Conservation (phyloP, 2,888 invertebrate species). For the Phortica okadai region DNA sequence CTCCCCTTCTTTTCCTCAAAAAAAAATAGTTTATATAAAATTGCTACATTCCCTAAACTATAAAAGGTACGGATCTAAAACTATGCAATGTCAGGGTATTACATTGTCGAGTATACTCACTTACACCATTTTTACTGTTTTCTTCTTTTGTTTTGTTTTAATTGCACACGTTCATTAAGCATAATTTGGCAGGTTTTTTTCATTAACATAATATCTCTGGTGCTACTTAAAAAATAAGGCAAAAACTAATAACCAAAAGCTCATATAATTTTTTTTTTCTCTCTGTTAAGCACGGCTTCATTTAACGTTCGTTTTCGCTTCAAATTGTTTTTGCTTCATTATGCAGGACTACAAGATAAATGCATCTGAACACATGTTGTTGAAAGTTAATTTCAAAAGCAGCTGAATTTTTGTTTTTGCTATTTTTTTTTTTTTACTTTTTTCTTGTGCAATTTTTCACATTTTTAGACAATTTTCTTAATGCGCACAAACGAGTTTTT, state of each 20-base stretch:
- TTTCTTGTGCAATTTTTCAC: constrained; percentile 8
- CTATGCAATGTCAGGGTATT: too few species aligned
- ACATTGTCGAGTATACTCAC: not conserved
- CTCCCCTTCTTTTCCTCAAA: too few species aligned
- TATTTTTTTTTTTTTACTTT: constrained; percentile 23
- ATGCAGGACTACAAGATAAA: constrained; percentile 63
- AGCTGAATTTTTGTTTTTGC: constrained; percentile 52
- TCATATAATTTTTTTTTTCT: constrained; percentile 49
- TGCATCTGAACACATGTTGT: constrained; percentile 70
- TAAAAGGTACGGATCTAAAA: too few species aligned
- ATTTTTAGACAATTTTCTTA: constrained; percentile 38
- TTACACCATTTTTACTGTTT: constrained; percentile 24
- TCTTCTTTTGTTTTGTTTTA: constrained; percentile 61
- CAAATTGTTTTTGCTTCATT: constrained; percentile 41
- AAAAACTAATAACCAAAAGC: constrained; percentile 60
- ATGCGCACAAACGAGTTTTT: constrained; percentile 64
- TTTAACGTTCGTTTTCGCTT: constrained; percentile 29
- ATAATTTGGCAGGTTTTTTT: constrained; percentile 65
- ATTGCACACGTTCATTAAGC: constrained; percentile 64
- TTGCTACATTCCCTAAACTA: too few species aligned
- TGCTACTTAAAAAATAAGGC: not conserved
- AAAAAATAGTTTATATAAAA: too few species aligned
- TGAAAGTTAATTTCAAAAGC: constrained; percentile 70
- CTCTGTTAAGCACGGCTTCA: constrained; percentile 49
- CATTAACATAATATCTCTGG: constrained; percentile 18